Conservation (phyloP, 2,797 vertebrate species). For the Sandelia bainsii region DNA sequence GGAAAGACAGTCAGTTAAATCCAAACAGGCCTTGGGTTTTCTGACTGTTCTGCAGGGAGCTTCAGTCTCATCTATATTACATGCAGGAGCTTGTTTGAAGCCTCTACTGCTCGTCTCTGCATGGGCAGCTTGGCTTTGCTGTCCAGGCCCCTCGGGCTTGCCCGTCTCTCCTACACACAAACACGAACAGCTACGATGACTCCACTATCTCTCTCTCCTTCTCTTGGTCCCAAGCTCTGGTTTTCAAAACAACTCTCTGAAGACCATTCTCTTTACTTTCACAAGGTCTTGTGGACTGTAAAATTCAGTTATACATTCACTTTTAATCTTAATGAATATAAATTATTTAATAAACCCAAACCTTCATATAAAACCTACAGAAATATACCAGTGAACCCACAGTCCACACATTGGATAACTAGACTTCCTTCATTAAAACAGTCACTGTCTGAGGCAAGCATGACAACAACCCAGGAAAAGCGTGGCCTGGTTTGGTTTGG, state of each 20-base stretch:
- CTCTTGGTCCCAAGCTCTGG: constrained; percentile 31
- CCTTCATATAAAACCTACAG: constrained; percentile 1
- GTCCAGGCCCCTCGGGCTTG: constrained; percentile 54
- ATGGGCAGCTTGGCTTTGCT: constrained; percentile 68
- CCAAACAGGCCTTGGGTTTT: constrained; percentile 50
- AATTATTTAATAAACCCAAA: constrained; percentile 16
- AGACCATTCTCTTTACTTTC: constrained; percentile 17
- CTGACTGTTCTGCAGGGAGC: constrained; percentile 64
- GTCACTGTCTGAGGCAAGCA: constrained; percentile 41
- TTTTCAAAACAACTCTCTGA: constrained; percentile 32
- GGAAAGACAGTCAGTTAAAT: constrained; percentile 57
- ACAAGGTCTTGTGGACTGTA: constrained; percentile 1
- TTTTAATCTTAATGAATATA: constrained; percentile 21
- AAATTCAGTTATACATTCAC: constrained; percentile 7
- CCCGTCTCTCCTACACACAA: constrained; percentile 48
- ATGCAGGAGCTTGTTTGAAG: constrained; percentile 81
- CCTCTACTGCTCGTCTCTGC: constrained; percentile 66
- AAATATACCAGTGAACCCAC: constrained; percentile 17
- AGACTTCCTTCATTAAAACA: constrained; percentile 41
- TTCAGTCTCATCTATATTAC: constrained; percentile 81
- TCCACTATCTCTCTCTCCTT: background rate
- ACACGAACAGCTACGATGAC: constrained; percentile 32
- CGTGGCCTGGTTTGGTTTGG: constrained; percentile 46
- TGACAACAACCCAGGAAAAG: constrained; percentile 36
- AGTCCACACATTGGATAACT: constrained; percentile 20